Percentiles rank a stretch among this genome's conserved stretches.
Evolutionary conservation across 2,797 vertebrate genomes (phyloP).

Genomic region (Alcedo atthis): DNA sequence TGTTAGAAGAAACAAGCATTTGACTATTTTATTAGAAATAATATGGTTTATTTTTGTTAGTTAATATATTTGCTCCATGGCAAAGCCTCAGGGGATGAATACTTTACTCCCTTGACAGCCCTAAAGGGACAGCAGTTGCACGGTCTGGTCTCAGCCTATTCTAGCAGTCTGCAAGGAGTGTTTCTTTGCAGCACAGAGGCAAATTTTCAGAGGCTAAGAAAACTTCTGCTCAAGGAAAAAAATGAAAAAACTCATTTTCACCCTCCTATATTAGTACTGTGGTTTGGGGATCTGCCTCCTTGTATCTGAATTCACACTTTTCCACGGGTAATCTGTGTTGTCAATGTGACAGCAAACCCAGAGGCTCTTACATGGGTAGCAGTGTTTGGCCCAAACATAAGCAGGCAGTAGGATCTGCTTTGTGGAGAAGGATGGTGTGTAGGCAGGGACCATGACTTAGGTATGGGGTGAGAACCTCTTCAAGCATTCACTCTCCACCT

Average conservation of each 20-base stretch:
- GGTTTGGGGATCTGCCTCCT: neutral
- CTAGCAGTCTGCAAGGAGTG: neutral
- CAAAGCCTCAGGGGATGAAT: constrained; percentile 8
- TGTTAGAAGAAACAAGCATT: constrained; percentile 20
- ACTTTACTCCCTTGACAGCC: constrained; percentile 12
- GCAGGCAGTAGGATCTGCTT: neutral
- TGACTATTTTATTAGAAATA: constrained; percentile 42
- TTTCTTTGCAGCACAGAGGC: neutral
- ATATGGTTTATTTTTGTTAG: constrained; percentile 4
- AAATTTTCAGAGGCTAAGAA: neutral
- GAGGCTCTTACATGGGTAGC: neutral
- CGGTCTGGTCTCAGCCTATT: neutral
- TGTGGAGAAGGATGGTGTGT: neutral
- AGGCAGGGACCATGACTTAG: neutral
- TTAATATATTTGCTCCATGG: constrained; percentile 3
- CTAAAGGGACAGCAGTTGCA: neutral
- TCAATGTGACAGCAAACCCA: neutral
- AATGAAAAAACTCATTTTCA: neutral
- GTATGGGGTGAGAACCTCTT: neutral
- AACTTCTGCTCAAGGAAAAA: neutral
- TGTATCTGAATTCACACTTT: neutral
- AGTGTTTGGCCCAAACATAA: neutral
- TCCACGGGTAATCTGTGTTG: neutral
- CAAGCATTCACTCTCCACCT: neutral
- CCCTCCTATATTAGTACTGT: neutral